Evolutionary conservation across 2,888 invertebrate species (phyloP).

Genomic region (Stomorhina lunata): DNA sequence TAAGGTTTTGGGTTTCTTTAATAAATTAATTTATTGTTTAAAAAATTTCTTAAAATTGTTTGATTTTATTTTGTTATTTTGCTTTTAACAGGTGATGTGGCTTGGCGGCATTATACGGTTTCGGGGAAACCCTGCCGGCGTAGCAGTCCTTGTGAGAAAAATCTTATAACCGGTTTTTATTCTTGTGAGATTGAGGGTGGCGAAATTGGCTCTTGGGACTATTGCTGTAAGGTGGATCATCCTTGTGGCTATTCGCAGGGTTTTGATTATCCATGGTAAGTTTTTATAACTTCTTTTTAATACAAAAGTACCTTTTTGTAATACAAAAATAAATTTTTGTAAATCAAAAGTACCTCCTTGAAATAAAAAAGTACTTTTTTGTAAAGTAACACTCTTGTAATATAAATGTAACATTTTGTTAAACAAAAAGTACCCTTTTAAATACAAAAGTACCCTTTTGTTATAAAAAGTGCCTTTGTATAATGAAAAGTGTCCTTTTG

Average conservation of each 20-base stretch:
- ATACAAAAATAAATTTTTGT: no score
- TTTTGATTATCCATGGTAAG: conserved; percentile 89
- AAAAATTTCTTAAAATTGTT: conserved; percentile 8
- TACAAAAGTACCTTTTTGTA: no score
- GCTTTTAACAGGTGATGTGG: conserved; percentile 79
- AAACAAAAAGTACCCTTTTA: no score
- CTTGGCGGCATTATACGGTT: conserved; percentile 89
- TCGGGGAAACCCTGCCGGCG: conserved; percentile 89
- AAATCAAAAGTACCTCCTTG: no score
- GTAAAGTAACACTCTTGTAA: no score
- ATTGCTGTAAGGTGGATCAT: conserved; percentile 90
- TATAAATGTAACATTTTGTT: no score
- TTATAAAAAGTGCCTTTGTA: no score
- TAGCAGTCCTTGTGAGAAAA: conserved; percentile 86
- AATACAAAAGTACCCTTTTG: no score
- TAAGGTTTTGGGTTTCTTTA: not conserved
- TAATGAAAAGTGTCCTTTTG: no score
- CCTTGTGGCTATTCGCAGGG: conserved; percentile 92
- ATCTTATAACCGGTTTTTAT: conserved; percentile 89
- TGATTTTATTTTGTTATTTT: not conserved
- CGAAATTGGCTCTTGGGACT: conserved; percentile 89
- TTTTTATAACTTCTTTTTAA: no score
- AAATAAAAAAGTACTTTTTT: no score
- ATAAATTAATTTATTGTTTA: conserved; percentile 18
- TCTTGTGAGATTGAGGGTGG: conserved; percentile 89